Evolutionary conservation across 2,797 vertebrate genomes (phyloP).

Genomic region (Labroides dimidiatus): DNA sequence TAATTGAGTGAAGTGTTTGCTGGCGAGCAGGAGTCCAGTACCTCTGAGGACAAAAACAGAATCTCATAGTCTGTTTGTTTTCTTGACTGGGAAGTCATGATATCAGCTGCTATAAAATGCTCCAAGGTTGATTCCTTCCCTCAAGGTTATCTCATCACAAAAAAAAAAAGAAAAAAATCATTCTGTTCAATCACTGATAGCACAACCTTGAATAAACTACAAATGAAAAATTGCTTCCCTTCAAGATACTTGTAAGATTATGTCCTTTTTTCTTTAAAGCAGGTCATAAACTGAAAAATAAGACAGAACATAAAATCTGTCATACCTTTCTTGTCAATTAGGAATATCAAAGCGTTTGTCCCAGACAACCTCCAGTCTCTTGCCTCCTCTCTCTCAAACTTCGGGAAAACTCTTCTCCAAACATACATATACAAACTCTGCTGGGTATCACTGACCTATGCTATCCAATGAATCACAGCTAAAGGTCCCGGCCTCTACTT

Average conservation of each 20-base stretch:
- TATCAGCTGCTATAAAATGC: constrained; percentile 35
- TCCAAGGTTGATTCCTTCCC: constrained; percentile 18
- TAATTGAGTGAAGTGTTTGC: constrained; percentile 23
- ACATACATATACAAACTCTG: constrained; percentile 15
- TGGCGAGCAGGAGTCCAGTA: constrained; percentile 10
- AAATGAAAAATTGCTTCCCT: constrained; percentile 34
- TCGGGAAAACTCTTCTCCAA: constrained; percentile 10
- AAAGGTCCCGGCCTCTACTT: constrained; percentile 8
- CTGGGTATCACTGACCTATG: constrained; percentile 25
- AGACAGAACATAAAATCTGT: constrained; percentile 30
- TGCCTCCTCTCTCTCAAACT: not conserved
- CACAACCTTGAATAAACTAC: constrained; percentile 36
- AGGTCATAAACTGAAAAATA: constrained; percentile 38
- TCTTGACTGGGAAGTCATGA: constrained; percentile 12
- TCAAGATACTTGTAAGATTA: constrained; percentile 45
- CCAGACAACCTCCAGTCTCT: not conserved
- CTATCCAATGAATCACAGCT: constrained; percentile 19
- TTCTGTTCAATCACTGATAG: constrained; percentile 29
- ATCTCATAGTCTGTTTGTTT: not conserved
- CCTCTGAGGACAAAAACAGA: not conserved
- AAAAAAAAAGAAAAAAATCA: not conserved
- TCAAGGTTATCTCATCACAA: constrained; percentile 13
- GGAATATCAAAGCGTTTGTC: constrained; percentile 31
- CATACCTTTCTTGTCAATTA: constrained; percentile 40
- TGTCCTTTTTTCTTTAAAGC: constrained; percentile 29